Conservation (phyloP, 2,888 invertebrate species). For the Mayetiola destructor region DNA sequence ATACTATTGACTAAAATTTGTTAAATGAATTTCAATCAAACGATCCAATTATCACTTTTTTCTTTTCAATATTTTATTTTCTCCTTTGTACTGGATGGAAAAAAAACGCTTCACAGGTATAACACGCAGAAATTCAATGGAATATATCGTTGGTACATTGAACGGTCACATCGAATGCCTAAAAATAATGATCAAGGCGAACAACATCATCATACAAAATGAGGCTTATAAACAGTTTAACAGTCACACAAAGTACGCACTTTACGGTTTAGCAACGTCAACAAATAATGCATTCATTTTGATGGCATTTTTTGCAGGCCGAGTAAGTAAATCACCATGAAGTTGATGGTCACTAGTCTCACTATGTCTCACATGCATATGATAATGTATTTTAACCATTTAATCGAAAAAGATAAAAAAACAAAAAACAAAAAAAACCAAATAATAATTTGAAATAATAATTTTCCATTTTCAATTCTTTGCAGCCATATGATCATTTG, state of each 20-base stretch:
- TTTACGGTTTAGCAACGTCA: background rate
- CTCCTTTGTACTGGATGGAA: background rate
- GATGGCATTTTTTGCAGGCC: background rate
- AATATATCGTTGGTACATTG: slow-evolving; percentile 24
- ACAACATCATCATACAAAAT: background rate
- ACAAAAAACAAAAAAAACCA: no score
- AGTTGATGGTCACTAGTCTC: background rate
- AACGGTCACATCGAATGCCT: slow-evolving; percentile 21
- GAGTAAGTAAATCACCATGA: background rate
- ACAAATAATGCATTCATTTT: background rate
- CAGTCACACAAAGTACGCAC: background rate
- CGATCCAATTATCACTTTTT: no score
- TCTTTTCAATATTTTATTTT: background rate
- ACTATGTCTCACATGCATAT: background rate
- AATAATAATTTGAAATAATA: no score
- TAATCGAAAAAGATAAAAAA: no score
- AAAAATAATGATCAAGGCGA: slow-evolving; percentile 17
- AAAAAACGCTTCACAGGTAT: no score
- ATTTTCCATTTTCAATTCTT: background rate
- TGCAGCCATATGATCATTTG: slow-evolving; percentile 2
- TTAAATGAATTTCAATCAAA: no score
- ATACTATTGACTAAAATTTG: no score
- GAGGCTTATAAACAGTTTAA: slow-evolving; percentile 10
- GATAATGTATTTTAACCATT: no score
- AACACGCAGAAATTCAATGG: slow-evolving; percentile 19